Percentiles rank a stretch among this genome's conserved stretches.
Conservation (phyloP, 1,140 invertebrate species). For the Dendrolimus kikuchii region DNA sequence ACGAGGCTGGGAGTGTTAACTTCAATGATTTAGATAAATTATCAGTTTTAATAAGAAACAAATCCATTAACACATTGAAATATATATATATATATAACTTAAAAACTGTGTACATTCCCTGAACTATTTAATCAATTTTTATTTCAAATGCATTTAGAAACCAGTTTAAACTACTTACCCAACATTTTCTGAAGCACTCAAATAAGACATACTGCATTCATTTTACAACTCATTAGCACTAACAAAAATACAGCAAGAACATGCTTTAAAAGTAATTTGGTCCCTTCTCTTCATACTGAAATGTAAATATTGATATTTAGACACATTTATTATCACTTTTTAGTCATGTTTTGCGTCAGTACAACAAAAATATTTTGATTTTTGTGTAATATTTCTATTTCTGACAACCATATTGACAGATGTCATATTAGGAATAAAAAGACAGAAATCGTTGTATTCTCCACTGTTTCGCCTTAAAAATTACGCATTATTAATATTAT, state of each 20-base stretch:
- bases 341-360: no score
- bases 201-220: constrained; percentile 69
- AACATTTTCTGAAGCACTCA: constrained; percentile 71
- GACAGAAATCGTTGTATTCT: background rate
- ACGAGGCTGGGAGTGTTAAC: no score
- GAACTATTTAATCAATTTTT: background rate
- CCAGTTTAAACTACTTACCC: constrained; percentile 35
- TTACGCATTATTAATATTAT: background rate
- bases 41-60: no score
- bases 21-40: no score
- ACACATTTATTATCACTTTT: no score
- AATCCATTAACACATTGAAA: no score
- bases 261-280: constrained; percentile 41
- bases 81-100: constrained; percentile 8
- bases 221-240: constrained; percentile 58
- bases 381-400: constrained; percentile 32
- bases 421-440: constrained; percentile 36
- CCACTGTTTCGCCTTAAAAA: constrained; percentile 1
- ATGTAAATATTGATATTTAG: constrained; percentile 11
- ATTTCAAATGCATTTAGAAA: background rate
- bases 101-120: background rate
- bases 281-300: constrained; percentile 61
- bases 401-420: constrained; percentile 56
- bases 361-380: constrained; percentile 33
- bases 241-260: constrained; percentile 42